These are phyloP conservation scores for Rhopalosiphum padi DNA, from an alignment of 1,140 invertebrate genomes.

Conservation along the genomic window DNA sequence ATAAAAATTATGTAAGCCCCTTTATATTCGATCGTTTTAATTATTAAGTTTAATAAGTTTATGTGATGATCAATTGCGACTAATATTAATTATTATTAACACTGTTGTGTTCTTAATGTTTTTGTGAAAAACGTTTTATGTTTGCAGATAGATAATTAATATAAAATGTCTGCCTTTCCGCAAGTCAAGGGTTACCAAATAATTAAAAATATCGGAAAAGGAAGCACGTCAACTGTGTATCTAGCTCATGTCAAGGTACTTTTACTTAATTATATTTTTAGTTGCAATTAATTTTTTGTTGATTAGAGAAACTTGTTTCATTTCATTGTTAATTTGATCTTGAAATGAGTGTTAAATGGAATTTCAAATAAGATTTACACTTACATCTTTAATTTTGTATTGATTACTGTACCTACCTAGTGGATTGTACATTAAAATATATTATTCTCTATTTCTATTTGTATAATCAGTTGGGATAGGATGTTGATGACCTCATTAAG, in stretches of 20 bases:
- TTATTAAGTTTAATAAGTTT: not conserved
- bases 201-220: constrained; percentile 81
- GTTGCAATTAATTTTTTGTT: not conserved
- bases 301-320: not conserved
- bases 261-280: constrained; percentile 22
- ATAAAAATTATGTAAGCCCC: not conserved
- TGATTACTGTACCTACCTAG: not conserved
- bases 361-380: not conserved
- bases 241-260: constrained; percentile 82
- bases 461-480: not conserved
- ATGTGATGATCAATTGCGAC: not conserved
- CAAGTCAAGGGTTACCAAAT: constrained; percentile 70
- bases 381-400: not conserved
- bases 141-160: too few relatives aligned
- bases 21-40: not conserved
- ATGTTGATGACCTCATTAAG: too few relatives aligned
- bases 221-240: constrained; percentile 87
- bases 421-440: not conserved
- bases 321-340: not conserved
- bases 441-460: not conserved
- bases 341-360: not conserved
- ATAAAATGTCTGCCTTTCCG: constrained; percentile 34
- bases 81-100: not conserved
- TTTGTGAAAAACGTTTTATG: not conserved
- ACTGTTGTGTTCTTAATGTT: not conserved